These are phyloP conservation scores for Incurvaria masculella DNA, from an alignment of 2,888 invertebrate genomes.

Conservation along the genomic window DNA sequence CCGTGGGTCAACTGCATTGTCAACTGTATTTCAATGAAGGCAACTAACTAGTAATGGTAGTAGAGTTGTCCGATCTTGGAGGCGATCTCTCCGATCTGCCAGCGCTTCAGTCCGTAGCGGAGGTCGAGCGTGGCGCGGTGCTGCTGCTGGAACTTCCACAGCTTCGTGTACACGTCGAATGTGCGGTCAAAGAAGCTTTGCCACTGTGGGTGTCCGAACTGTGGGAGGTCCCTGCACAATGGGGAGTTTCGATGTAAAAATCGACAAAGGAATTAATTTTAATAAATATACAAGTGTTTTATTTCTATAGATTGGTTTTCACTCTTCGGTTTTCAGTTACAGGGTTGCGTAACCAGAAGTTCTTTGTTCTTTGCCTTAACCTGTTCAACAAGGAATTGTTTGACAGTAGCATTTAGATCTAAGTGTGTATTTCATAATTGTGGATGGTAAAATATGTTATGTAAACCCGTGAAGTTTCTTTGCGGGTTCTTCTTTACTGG, in stretches of 20 bases:
- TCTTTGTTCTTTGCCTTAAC: too few relatives aligned
- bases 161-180: constrained; percentile 95
- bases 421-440: too few relatives aligned
- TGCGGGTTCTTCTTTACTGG: too few relatives aligned
- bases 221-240: constrained; percentile 82
- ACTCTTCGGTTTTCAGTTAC: neutral
- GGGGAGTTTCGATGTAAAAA: neutral
- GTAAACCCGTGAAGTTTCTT: too few relatives aligned
- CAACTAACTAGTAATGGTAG: constrained; percentile 94
- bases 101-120: constrained; percentile 92
- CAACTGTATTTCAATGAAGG: neutral
- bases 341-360: neutral
- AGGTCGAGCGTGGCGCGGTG: constrained; percentile 87
- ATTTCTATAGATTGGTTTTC: too few relatives aligned
- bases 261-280: neutral
- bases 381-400: neutral
- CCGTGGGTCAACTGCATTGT: too few relatives aligned
- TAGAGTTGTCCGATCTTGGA: constrained; percentile 98
- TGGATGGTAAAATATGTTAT: too few relatives aligned
- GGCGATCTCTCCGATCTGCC: constrained; percentile 98
- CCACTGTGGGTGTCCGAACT: constrained; percentile 97
- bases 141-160: constrained; percentile 98
- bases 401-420: neutral
- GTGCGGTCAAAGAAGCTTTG: constrained; percentile 96
- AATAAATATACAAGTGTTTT: neutral